phyloP scores from a whole-genome alignment of 2,113 vertebrate species.

The Psittacara wagleri region DNA sequence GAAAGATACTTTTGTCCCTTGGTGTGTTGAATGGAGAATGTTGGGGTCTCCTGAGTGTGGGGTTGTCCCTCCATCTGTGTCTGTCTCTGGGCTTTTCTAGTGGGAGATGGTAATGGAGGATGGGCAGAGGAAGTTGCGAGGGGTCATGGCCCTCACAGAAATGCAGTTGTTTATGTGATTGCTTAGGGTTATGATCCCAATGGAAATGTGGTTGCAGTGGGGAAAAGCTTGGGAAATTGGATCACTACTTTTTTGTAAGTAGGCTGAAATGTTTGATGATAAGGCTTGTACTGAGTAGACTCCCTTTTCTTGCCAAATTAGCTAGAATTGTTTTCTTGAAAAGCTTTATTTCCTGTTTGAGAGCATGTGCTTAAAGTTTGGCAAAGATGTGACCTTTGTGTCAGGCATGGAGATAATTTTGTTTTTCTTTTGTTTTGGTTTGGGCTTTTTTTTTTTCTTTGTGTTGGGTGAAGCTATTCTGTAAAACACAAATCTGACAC shows the following conservation, averaged over 20 bases:
- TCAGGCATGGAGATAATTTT: not conserved
- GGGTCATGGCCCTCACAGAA: not conserved
- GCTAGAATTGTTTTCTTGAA: not conserved
- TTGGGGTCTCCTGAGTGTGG: fast-evolving
- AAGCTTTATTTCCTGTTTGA: conserved; percentile 22
- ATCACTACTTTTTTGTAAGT: not conserved
- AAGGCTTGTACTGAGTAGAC: not conserved
- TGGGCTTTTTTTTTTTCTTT: not conserved
- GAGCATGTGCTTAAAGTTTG: not conserved
- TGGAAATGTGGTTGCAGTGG: not conserved
- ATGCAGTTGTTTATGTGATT: not conserved
- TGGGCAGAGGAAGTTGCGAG: not conserved
- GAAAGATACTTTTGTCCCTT: not conserved
- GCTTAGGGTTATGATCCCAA: not conserved
- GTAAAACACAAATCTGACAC: not conserved
- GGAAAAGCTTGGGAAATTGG: not conserved
- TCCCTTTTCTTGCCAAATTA: not conserved
- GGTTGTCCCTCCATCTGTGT: not conserved
- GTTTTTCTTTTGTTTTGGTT: not conserved
- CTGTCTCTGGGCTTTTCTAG: not conserved
- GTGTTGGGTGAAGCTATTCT: not conserved
- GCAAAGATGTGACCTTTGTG: not conserved
- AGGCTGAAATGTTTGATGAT: not conserved
- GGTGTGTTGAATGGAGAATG: not conserved
- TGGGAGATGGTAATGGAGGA: not conserved